Evolutionary conservation across 1,140 invertebrate species (phyloP).

Genomic region (Drosophila tristis): DNA sequence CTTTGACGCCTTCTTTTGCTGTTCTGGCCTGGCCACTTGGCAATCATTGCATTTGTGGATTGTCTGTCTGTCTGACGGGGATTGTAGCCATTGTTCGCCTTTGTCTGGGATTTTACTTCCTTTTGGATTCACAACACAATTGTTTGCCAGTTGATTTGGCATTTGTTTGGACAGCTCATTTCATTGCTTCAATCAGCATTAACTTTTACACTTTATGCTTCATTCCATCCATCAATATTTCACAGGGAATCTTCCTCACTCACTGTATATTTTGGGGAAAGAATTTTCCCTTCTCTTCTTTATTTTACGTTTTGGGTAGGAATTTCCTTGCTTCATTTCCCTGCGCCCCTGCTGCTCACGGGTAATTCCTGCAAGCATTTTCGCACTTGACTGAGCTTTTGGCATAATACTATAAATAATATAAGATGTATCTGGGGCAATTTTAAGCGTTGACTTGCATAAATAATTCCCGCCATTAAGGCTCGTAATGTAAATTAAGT

Average conservation of each 20-base stretch:
- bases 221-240: too few species aligned
- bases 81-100: conserved; percentile 33
- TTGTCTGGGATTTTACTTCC: conserved; percentile 25
- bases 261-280: too few species aligned
- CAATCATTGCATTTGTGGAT: conserved; percentile 32
- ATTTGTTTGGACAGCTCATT: conserved; percentile 25
- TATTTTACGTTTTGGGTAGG: too few species aligned
- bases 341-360: too few species aligned
- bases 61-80: conserved; percentile 13
- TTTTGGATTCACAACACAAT: conserved; percentile 27
- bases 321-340: neutral
- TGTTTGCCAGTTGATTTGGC: conserved; percentile 42
- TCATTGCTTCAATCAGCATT: conserved; percentile 15
- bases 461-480: conserved; percentile 36
- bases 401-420: neutral
- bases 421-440: neutral
- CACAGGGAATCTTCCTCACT: too few species aligned
- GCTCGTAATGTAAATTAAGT: conserved; percentile 8
- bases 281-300: too few species aligned
- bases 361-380: neutral
- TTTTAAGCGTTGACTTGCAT: conserved; percentile 18
- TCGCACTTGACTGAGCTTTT: conserved; percentile 4
- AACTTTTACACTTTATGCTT: neutral
- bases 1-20: conserved; percentile 25
- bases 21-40: conserved; percentile 20